phyloP scores from a whole-genome alignment of 2,797 vertebrate species.

The Bucorvus abyssinicus region DNA sequence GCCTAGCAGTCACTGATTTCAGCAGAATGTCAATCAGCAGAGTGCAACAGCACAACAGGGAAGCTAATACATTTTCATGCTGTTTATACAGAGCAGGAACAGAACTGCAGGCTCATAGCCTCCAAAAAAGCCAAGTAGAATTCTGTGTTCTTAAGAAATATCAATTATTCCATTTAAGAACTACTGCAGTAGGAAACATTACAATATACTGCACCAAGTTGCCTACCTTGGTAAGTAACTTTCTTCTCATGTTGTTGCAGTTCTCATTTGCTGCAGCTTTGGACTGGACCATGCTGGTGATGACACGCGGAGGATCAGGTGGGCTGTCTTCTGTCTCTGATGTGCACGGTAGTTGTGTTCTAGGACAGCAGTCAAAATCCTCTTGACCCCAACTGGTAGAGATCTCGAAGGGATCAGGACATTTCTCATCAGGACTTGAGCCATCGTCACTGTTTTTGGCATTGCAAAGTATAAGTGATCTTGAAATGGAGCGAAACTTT shows the following conservation, averaged over 20 bases:
- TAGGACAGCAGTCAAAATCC: constrained; percentile 52
- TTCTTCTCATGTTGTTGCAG: constrained; percentile 75
- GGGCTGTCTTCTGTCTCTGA: constrained; percentile 36
- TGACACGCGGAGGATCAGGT: constrained; percentile 22
- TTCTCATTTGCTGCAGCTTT: constrained; percentile 66
- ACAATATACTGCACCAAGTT: not conserved
- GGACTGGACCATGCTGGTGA: constrained; percentile 28
- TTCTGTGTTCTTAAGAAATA: not conserved
- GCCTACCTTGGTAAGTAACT: constrained; percentile 87
- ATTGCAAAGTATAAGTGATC: constrained; percentile 89
- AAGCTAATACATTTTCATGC: not conserved
- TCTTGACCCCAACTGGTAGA: constrained; percentile 54
- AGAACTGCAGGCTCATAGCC: not conserved
- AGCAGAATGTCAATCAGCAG: not conserved
- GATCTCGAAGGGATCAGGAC: constrained; percentile 66
- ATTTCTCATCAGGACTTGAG: constrained; percentile 81
- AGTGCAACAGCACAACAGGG: not conserved
- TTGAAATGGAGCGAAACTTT: constrained; percentile 83
- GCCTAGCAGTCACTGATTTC: not conserved
- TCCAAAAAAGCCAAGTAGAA: not conserved
- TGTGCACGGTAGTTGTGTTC: constrained; percentile 35
- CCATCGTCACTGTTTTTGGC: constrained; percentile 83
- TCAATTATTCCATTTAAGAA: not conserved
- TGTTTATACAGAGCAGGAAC: not conserved
- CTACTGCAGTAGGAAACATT: not conserved